Evolutionary conservation across 2,113 vertebrate species (phyloP), one percentile per base, ranked within the genome.

Genomic region (Tragelaphus scriptus): DNA sequence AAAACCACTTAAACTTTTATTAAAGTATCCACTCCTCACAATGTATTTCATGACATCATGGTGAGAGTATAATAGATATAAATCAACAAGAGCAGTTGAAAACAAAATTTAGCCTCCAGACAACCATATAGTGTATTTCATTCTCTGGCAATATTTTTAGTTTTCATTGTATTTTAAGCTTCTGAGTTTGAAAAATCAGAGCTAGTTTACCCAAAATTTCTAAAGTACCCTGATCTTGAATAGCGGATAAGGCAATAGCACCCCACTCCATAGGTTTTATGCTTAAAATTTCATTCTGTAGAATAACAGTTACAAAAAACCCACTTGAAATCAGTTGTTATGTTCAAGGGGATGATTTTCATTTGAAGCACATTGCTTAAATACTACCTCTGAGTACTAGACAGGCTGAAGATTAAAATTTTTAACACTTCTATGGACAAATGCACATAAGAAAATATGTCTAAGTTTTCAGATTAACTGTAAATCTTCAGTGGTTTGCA

Each of bases 301-400:
- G 95, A 93, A 81, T 30, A 88, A 17, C 47, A 90, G 55, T 94
- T 82, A 55, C 21, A 91, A 85, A 80, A 85, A 49, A 16, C 11
- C 49, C 58, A 61, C 88, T 97, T 61, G 77, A 96, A 97, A 40
- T 63, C 91, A 80, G 75, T 96, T 75, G 75, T 59, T 30, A 71
- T 87, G 85, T 61, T 95, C 56, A 93, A 95, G n/a, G 89, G 32
- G 36, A 63, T 88, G 88, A 49, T 97, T 94, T 97, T 97, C 56
- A 91, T 95, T 77, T 92, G 44, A 63, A 85, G 75, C 30, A 92
- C 5, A 13, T 25, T 91, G n/a, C 26, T 90, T 97, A 92, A 95
- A 90, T 91, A 88, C 79, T 36, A 75, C 30, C 40, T 95, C n/a
- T 79, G 65, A 94, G 94, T 97, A 79, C 19, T 44, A 92, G 71